phyloP scores from a whole-genome alignment of 2,113 vertebrate species.

The Pelusios castaneus region DNA sequence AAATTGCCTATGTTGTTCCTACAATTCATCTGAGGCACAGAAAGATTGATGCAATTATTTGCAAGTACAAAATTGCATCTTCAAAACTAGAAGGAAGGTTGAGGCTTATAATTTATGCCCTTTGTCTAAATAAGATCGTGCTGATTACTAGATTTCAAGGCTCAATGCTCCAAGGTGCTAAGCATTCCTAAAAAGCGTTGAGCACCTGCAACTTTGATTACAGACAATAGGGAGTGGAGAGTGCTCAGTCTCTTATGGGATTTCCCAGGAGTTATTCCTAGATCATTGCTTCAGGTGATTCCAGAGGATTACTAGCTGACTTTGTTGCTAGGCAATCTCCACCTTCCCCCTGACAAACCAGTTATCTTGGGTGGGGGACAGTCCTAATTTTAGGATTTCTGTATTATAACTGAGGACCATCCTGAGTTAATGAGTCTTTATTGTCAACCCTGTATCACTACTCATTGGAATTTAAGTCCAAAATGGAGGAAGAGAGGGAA shows the following conservation, averaged over 20 bases:
- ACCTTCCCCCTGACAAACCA: neutral
- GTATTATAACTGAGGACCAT: neutral
- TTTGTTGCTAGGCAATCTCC: neutral
- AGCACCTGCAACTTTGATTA: neutral
- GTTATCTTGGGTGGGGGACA: neutral
- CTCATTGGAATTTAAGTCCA: neutral
- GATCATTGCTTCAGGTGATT: neutral
- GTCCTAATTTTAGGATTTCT: neutral
- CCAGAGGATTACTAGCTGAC: neutral
- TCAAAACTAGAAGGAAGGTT: slow-evolving; percentile 16
- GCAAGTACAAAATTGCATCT: slow-evolving; percentile 13
- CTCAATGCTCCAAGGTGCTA: neutral
- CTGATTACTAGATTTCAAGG: neutral
- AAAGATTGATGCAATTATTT: slow-evolving; percentile 51
- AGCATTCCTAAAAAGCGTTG: neutral
- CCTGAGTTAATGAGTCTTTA: neutral
- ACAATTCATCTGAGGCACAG: slow-evolving; percentile 28
- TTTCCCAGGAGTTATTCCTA: neutral
- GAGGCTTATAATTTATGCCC: neutral
- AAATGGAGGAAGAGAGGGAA: neutral
- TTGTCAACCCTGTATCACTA: neutral
- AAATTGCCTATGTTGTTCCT: slow-evolving; percentile 55
- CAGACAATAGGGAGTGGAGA: neutral
- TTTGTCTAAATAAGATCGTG: neutral
- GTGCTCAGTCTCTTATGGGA: neutral